Conservation (phyloP, 2,888 invertebrate genomes). For the Leucoptera coffeella region DNA sequence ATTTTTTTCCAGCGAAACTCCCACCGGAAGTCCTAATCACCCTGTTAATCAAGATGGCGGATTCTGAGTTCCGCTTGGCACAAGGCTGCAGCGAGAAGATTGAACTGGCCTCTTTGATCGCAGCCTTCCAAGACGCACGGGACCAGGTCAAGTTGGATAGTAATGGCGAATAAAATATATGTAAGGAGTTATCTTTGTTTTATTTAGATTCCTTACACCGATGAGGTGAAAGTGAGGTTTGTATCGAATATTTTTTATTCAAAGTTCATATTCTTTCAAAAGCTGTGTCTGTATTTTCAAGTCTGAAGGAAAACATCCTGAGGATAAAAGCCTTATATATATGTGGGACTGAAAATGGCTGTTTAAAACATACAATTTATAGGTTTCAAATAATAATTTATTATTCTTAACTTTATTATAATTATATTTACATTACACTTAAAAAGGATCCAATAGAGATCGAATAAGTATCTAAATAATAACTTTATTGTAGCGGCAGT, state of each 20-base stretch:
- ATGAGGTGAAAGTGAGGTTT: too few relatives aligned
- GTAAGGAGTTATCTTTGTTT: too few relatives aligned
- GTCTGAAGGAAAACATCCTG: too few relatives aligned
- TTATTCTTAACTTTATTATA: too few relatives aligned
- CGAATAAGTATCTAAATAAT: too few relatives aligned
- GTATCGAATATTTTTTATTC: not conserved
- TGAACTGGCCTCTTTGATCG: constrained; percentile 82
- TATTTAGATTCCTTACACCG: not conserved
- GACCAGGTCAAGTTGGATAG: constrained; percentile 35
- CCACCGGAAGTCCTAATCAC: constrained; percentile 72
- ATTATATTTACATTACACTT: too few relatives aligned
- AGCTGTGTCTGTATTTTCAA: constrained; percentile 8
- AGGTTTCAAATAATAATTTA: too few relatives aligned
- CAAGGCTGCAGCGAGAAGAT: constrained; percentile 86
- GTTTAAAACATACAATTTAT: too few relatives aligned
- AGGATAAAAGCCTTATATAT: too few relatives aligned
- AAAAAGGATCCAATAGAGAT: too few relatives aligned
- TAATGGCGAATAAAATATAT: not conserved
- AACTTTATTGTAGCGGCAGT: too few relatives aligned
- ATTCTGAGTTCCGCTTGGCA: constrained; percentile 80
- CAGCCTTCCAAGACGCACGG: constrained; percentile 78
- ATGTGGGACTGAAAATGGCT: too few relatives aligned
- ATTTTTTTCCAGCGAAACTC: constrained; percentile 71
- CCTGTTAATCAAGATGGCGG: constrained; percentile 81
- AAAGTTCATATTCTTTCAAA: constrained; percentile 8